Evolutionary conservation across 2,113 vertebrate species (phyloP).

Genomic region (Megaceryle maxima): DNA sequence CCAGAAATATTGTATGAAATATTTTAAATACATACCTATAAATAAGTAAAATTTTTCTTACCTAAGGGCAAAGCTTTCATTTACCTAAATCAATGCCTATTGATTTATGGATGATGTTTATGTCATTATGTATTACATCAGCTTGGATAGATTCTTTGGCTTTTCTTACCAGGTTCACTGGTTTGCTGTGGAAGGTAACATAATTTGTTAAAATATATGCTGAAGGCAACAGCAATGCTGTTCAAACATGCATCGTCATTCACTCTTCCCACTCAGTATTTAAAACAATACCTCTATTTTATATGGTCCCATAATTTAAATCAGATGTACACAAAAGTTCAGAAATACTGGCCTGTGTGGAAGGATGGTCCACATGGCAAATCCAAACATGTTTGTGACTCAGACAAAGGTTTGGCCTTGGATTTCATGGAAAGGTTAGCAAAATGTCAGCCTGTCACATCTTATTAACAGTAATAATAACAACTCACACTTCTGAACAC

Average conservation of each 20-base stretch:
- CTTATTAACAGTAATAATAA: constrained; percentile 15
- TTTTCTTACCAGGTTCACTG: constrained; percentile 53
- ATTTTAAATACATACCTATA: constrained; percentile 4
- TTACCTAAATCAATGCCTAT: constrained; percentile 71
- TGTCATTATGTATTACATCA: constrained; percentile 60
- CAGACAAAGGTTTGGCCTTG: not conserved
- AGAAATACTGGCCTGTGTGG: not conserved
- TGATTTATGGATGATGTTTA: constrained; percentile 69
- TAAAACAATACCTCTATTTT: not conserved
- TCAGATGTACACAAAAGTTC: not conserved
- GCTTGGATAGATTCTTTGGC: constrained; percentile 1
- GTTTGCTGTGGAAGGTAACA: not conserved
- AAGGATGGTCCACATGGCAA: not conserved
- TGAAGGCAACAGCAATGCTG: constrained; percentile 31
- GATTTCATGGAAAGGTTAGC: not conserved
- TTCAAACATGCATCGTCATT: not conserved
- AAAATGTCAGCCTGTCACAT: constrained; percentile 40
- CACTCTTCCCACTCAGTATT: not conserved
- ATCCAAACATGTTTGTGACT: not conserved
- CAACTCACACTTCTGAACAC: not conserved
- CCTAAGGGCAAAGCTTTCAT: constrained; percentile 48
- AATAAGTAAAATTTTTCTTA: constrained; percentile 21
- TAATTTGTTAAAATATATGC: not conserved
- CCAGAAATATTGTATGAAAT: not conserved
- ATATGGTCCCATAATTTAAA: not conserved